Conservation (phyloP, 2,797 vertebrate genomes). For the Myotis planiceps region DNA sequence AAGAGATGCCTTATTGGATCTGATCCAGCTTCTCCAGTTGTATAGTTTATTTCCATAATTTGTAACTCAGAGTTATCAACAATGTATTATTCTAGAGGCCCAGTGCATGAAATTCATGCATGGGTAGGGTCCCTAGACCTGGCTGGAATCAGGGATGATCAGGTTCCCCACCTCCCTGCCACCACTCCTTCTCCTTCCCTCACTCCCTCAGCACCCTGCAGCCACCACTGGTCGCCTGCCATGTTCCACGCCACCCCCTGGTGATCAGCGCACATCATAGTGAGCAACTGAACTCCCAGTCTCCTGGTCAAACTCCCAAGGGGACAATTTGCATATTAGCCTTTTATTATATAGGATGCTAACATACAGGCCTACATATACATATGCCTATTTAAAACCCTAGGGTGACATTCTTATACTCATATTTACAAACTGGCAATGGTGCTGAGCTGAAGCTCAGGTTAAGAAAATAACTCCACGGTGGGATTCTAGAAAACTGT, state of each 20-base stretch:
- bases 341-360: neutral
- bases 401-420: neutral
- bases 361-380: neutral
- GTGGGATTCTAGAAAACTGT: conserved; percentile 8
- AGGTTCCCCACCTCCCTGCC: too few relatives aligned
- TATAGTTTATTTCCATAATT: neutral
- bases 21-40: neutral
- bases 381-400: neutral
- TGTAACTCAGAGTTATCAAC: neutral
- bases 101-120: too few relatives aligned
- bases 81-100: neutral
- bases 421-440: neutral
- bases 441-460: neutral
- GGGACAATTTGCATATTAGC: too few relatives aligned
- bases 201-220: too few relatives aligned
- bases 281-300: too few relatives aligned
- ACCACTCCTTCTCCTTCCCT: too few relatives aligned
- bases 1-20: neutral
- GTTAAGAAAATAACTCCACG: neutral
- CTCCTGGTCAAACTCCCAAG: too few relatives aligned
- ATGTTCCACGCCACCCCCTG: too few relatives aligned
- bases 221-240: rapidly evolving
- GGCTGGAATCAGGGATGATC: too few relatives aligned
- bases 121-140: too few relatives aligned
- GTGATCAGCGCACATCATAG: too few relatives aligned